These are phyloP conservation scores for Lucifuga dentata DNA, from an alignment of 2,113 vertebrate species.

Conservation along the genomic window DNA sequence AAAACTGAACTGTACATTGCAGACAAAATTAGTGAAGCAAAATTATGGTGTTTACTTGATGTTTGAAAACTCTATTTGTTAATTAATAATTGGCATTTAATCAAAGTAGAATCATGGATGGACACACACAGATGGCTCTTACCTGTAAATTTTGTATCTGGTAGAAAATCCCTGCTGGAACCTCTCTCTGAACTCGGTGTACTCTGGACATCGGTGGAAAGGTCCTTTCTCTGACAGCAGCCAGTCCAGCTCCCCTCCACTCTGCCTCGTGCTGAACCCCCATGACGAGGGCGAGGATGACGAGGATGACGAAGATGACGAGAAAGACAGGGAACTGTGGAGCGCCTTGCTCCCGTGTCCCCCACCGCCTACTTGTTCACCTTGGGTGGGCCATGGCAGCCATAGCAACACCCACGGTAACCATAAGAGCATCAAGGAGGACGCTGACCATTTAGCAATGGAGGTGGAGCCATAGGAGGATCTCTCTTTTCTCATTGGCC, in stretches of 20 bases:
- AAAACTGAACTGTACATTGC: too few relatives aligned
- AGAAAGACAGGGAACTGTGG: constrained; percentile 59
- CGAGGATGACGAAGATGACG: constrained; percentile 48
- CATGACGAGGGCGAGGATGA: constrained; percentile 57
- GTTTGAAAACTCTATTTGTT: too few relatives aligned
- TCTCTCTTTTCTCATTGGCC: constrained; percentile 83
- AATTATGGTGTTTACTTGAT: too few relatives aligned
- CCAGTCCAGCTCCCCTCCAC: constrained; percentile 91
- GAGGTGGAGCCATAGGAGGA: constrained; percentile 83
- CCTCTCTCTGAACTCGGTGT: constrained; percentile 94
- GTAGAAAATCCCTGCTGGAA: constrained; percentile 97
- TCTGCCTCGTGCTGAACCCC: constrained; percentile 77
- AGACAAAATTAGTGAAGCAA: too few relatives aligned
- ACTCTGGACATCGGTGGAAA: constrained; percentile 94
- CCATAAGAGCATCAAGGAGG: constrained; percentile 79
- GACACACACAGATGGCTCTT: constrained; percentile 56
- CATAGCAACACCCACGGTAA: constrained; percentile 77
- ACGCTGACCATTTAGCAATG: constrained; percentile 73
- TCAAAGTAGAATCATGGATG: too few relatives aligned
- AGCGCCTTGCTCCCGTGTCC: constrained; percentile 57
- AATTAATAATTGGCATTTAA: too few relatives aligned
- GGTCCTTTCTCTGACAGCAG: constrained; percentile 96
- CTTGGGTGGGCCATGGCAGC: constrained; percentile 85
- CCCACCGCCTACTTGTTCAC: constrained; percentile 80
- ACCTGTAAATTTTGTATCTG: constrained; percentile 99